Percentiles rank a stretch among this genome's conserved stretches.
Evolutionary conservation across 2,113 vertebrate genomes (phyloP).

Genomic region (Excalfactoria chinensis): DNA sequence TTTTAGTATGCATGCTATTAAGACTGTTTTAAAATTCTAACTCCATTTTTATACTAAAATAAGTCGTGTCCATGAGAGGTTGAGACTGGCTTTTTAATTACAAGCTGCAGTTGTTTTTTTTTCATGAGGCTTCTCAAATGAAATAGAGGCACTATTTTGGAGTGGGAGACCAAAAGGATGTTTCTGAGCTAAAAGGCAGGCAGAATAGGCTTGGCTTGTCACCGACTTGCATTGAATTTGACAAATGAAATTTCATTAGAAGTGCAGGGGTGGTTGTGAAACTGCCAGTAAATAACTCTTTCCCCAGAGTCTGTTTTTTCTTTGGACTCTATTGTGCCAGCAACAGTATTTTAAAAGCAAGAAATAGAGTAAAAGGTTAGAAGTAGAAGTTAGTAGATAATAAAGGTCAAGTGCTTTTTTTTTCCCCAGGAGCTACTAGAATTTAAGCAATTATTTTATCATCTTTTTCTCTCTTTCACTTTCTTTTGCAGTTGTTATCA

Average conservation of each 20-base stretch:
- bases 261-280: not conserved
- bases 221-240: conserved; percentile 27
- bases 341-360: conserved; percentile 32
- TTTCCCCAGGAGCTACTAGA: conserved; percentile 55
- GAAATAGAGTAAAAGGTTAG: not conserved
- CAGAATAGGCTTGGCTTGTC: conserved; percentile 48
- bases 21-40: conserved; percentile 12
- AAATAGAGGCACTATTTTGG: conserved; percentile 1
- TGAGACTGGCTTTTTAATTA: not conserved
- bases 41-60: conserved; percentile 15
- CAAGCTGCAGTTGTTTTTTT: not conserved
- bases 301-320: conserved; percentile 32
- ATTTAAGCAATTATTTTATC: conserved; percentile 36
- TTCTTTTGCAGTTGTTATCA: not conserved
- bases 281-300: conserved; percentile 56
- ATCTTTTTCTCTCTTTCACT: not conserved
- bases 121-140: not conserved
- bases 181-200: conserved; percentile 52
- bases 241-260: conserved; percentile 63
- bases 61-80: not conserved
- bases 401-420: conserved; percentile 42
- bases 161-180: conserved; percentile 31
- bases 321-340: conserved; percentile 14
- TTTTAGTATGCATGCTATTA: not conserved
- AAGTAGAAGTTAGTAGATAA: conserved; percentile 19